phyloP scores from a whole-genome alignment of 2,797 vertebrate species.

The Pipistrellus pipistrellus region DNA sequence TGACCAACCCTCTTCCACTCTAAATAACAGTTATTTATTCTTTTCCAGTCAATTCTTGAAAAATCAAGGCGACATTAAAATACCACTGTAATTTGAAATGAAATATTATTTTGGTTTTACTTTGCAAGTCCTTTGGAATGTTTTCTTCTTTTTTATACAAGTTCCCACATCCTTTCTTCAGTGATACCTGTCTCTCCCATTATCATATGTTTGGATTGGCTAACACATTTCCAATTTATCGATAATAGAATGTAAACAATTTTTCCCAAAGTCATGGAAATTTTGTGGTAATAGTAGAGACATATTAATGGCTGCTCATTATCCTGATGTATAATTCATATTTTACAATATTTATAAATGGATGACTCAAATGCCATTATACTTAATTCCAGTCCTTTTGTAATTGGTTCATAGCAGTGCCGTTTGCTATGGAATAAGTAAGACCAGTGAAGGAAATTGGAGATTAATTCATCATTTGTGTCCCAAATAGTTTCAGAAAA shows the following conservation, averaged over 20 bases:
- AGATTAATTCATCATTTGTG: slow-evolving; percentile 29
- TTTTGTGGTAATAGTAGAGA: neutral
- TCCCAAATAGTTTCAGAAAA: slow-evolving; percentile 63
- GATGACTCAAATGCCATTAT: neutral
- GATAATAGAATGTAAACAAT: neutral
- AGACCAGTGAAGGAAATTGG: slow-evolving; percentile 27
- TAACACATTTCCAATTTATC: neutral
- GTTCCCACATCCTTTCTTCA: neutral
- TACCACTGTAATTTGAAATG: neutral
- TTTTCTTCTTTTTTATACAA: neutral
- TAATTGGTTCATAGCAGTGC: neutral
- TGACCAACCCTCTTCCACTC: neutral
- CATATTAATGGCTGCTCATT: neutral
- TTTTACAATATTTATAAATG: slow-evolving; percentile 6
- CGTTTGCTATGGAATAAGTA: slow-evolving; percentile 53
- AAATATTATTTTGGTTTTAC: neutral
- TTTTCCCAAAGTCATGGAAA: neutral
- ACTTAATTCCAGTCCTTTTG: neutral
- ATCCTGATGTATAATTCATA: neutral
- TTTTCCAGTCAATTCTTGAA: neutral
- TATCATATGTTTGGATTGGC: slow-evolving; percentile 9
- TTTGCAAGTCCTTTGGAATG: neutral
- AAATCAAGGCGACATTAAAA: slow-evolving; percentile 49
- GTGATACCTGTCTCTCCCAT: neutral
- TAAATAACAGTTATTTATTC: neutral